Evolutionary conservation across 2,888 invertebrate species (phyloP), one percentile per base, ranked within the genome.

Genomic region (Asteroscopus sphinx): DNA sequence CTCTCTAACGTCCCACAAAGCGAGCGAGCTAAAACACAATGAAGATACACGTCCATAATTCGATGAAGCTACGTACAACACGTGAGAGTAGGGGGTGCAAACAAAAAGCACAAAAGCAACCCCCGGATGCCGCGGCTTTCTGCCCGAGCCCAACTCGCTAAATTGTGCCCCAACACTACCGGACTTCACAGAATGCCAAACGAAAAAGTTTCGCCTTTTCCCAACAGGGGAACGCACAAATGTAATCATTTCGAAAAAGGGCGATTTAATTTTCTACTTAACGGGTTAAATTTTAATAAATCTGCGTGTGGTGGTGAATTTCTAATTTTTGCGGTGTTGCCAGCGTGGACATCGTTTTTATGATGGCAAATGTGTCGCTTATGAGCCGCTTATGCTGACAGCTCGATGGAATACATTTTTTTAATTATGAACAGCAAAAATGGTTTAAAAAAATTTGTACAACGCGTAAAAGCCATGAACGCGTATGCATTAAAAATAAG

Each of bases 101-200:
- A 76, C 69, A 76, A 65, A 72, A 72, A 76, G 40, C 47, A 61
- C 57, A 76, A 76, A 74, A 54, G 56, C 53, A 28, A 36, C 40
- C 41, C 51, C 76, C 76, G 73, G 73, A 73, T 73, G 65, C 73
- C 76, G 73, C 61, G 65, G 73, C 68, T 68, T 58, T 67, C 51
- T 59, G 61, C 12, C 49, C 60, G 46, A 35, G 47, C 55, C 42
- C 68, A 47, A 53, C 68, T 71, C 67, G 51, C 60, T 65, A 68
- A 73, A 76, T 76, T 73, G 65, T 56, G 48, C 61, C 51, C 42
- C 41, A 54, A 68, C 53, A 67, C 73, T 73, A 55, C 42, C 72
- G 52, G 53, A 59, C 46, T 59, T 40, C 36, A 56, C 53, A 64
- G 73, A 72, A 73, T 72, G 54, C 63, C 57, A 64, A 75, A 72